These are phyloP conservation scores for Anser cygnoides DNA, from an alignment of 2,113 vertebrate species.

Conservation along the genomic window DNA sequence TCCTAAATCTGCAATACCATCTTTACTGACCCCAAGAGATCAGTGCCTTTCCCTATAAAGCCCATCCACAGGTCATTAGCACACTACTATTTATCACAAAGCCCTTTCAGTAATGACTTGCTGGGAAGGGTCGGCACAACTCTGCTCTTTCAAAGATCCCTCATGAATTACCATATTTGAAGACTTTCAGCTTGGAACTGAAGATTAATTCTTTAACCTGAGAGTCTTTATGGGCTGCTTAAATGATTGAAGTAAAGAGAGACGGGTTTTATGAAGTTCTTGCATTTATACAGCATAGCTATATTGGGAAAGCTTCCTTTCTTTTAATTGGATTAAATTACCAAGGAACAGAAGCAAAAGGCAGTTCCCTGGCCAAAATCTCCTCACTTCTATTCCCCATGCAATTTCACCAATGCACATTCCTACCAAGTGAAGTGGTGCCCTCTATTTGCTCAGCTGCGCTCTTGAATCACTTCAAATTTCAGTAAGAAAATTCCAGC, in stretches of 20 bases:
- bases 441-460: background rate
- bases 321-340: conserved; percentile 8
- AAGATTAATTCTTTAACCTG: conserved; percentile 16
- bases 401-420: background rate
- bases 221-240: background rate
- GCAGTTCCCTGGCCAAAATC: background rate
- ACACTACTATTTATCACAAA: conserved; percentile 14
- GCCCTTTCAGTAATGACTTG: conserved; percentile 30
- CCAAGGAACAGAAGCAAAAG: background rate
- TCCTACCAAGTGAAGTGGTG: background rate
- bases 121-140: background rate
- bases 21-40: background rate
- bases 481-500: background rate
- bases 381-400: background rate
- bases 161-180: conserved; percentile 14
- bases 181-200: background rate
- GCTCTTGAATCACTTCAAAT: background rate
- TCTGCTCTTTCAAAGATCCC: conserved; percentile 9
- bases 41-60: background rate
- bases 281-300: background rate
- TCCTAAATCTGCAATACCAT: background rate
- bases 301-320: background rate
- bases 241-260: background rate
- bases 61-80: conserved; percentile 7
- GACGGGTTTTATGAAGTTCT: background rate